Base-by-base conservation (phyloP, 2,113 vertebrate species). In the Elephantulus edwardii region DNA sequence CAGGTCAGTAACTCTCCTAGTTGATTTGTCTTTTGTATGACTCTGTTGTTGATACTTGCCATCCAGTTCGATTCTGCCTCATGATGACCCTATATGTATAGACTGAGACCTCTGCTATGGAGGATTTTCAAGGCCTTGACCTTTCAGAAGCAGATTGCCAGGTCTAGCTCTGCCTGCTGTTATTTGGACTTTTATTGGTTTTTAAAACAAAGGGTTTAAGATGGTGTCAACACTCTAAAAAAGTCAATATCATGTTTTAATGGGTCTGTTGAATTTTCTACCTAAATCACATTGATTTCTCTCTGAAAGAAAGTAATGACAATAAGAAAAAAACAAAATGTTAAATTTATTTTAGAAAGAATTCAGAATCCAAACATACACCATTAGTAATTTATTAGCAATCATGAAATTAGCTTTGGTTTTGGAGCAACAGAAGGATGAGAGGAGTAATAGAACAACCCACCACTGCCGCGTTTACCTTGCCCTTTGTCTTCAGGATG, bases 1-100 rank as follows among this genome's bases (percentile, higher is more conserved):
- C 33, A 1, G 22, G 26, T 35, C 16, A 4, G 71, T 3, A 0
- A 5, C 30, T 20, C 71, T 56, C 12, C 0, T 0, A 6, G 60
- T 4, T 26, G 4, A 22, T 3, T 0, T 0, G 42, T 28, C 72
- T 76, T 24, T 19, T 1, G 1, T 6, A 6, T 3, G 28, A 17
- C n/a, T 24, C 28, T 33, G 30, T 33, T 62, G 16, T 8, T 17
- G 20, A 16, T 54, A 54, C 13, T 54, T 62, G 30, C 30, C 14
- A 17, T 33, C 10, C 30, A 33, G 30, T 33, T 33, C n/a, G 28
- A 62, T 26, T 62, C 60, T 33, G 60, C 30, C 30, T 28, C 60
- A 10, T 62, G 30, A 30, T 12, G 19, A 62, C 30, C 24, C 9
- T 30, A 62, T 62, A 30, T 62, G 60, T 62, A 14, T 8, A 62